These are phyloP conservation scores for Megalopta genalis DNA, from an alignment of 1,140 invertebrate species.

Conservation along the genomic window DNA sequence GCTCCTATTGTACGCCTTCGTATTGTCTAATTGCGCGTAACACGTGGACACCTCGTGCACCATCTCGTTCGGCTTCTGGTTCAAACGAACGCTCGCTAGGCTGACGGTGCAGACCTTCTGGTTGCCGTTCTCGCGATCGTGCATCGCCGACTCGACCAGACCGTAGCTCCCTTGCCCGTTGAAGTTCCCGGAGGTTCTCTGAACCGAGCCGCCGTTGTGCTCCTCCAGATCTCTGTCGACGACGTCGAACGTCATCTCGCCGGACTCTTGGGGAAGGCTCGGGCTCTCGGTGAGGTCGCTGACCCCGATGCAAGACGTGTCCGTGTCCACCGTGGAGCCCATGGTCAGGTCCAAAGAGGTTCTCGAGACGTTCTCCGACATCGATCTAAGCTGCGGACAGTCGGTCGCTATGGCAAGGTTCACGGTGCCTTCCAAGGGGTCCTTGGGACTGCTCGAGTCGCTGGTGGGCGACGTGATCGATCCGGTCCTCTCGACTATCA, in stretches of 20 bases:
- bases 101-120: conserved; percentile 42
- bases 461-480: conserved; percentile 69
- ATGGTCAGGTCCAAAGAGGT: conserved; percentile 73
- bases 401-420: conserved; percentile 71
- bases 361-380: conserved; percentile 71
- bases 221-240: conserved; percentile 50
- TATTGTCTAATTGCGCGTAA: conserved; percentile 61
- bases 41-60: conserved; percentile 47
- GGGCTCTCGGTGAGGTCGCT: conserved; percentile 72
- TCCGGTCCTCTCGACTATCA: conserved; percentile 71
- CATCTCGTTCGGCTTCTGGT: conserved; percentile 47
- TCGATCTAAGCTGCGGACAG: conserved; percentile 62
- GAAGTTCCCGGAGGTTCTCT: conserved; percentile 2
- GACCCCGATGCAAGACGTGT: conserved; percentile 71
- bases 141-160: conserved; percentile 18
- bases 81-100: conserved; percentile 27
- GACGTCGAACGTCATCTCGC: conserved; percentile 63
- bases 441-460: conserved; percentile 70
- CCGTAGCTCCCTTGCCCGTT: conserved; percentile 30
- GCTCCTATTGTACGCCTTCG: conserved; percentile 66
- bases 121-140: conserved; percentile 61
- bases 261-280: conserved; percentile 62
- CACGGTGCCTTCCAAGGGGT: conserved; percentile 65
- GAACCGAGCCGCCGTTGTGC: background rate
- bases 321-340: conserved; percentile 71